phyloP scores from a whole-genome alignment of 1,140 invertebrate species.

The Temnothorax curvispinosus region DNA sequence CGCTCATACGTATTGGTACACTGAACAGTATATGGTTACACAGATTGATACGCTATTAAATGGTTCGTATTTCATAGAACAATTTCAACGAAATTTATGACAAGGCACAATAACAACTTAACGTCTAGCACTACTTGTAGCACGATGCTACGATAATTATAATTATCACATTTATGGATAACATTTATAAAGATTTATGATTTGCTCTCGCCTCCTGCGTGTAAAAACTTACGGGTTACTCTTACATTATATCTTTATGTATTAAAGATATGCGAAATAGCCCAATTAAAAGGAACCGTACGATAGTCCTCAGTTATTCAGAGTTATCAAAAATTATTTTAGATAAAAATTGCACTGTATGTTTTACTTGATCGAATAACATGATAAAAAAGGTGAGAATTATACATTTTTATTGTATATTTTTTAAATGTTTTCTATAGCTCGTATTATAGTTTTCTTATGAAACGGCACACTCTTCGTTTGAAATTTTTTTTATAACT shows the following conservation, averaged over 20 bases:
- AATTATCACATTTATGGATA: slow-evolving; percentile 32
- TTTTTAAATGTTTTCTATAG: background rate
- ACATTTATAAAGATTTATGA: slow-evolving; percentile 15
- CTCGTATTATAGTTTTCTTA: background rate
- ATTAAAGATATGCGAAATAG: slow-evolving; percentile 24
- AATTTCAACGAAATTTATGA: slow-evolving; percentile 23
- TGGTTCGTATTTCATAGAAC: slow-evolving; percentile 3
- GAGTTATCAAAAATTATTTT: slow-evolving; percentile 14
- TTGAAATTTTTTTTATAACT: slow-evolving; percentile 11
- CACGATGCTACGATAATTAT: slow-evolving; percentile 11
- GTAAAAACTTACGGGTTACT: slow-evolving; percentile 41
- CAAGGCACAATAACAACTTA: slow-evolving; percentile 52
- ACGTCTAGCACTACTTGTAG: slow-evolving; percentile 4
- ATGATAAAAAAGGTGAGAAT: background rate
- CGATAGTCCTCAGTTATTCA: background rate
- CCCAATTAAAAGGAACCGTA: background rate
- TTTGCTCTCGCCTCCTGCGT: background rate
- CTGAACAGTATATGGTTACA: slow-evolving; percentile 3
- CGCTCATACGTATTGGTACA: background rate
- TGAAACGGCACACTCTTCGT: background rate
- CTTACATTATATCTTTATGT: slow-evolving; percentile 13
- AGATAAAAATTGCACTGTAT: background rate
- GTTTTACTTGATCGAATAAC: background rate
- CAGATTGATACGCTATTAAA: slow-evolving; percentile 7
- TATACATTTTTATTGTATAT: slow-evolving; percentile 4